Evolutionary conservation across 2,797 vertebrate genomes (phyloP).

Genomic region (Craterocephalus amniculus): DNA sequence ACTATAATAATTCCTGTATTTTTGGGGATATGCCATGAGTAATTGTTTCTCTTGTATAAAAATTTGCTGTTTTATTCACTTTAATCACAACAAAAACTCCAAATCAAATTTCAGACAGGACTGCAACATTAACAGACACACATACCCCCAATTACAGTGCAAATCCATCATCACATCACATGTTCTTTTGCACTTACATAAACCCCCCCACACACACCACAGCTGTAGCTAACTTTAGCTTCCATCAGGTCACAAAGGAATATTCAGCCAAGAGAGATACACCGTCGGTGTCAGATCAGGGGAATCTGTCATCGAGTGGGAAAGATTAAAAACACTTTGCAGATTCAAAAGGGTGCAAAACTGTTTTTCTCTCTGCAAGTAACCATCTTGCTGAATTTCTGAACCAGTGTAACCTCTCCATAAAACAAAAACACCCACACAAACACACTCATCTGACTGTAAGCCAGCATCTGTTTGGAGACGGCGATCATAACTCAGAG

Average conservation of each 20-base stretch:
- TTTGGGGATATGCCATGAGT: conserved; percentile 11
- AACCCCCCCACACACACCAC: conserved; percentile 25
- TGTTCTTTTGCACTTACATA: conserved; percentile 45
- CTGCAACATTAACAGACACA: not conserved
- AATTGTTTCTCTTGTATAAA: not conserved
- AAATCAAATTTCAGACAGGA: conserved; percentile 43
- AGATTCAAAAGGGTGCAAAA: conserved; percentile 31
- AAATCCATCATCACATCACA: conserved; percentile 55
- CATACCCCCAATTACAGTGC: conserved; percentile 15
- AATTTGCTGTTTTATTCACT: not conserved
- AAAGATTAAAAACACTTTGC: conserved; percentile 49
- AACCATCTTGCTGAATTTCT: conserved; percentile 21
- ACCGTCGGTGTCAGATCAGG: conserved; percentile 18
- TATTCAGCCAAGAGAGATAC: conserved; percentile 36
- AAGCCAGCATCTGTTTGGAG: conserved; percentile 45
- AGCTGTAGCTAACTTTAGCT: conserved; percentile 80
- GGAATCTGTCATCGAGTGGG: conserved; percentile 43
- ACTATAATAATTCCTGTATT: conserved; percentile 9
- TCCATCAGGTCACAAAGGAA: conserved; percentile 53
- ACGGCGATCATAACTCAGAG: conserved; percentile 30
- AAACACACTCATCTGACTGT: conserved; percentile 13
- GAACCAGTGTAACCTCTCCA: conserved; percentile 22
- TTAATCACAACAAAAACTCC: conserved; percentile 43
- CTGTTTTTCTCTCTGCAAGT: conserved; percentile 15
- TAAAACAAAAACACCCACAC: conserved; percentile 29